These are phyloP conservation scores for Crambe crambe DNA, from an alignment of 37 sponge, comb jelly and placozoan species.

Conservation along the genomic window DNA sequence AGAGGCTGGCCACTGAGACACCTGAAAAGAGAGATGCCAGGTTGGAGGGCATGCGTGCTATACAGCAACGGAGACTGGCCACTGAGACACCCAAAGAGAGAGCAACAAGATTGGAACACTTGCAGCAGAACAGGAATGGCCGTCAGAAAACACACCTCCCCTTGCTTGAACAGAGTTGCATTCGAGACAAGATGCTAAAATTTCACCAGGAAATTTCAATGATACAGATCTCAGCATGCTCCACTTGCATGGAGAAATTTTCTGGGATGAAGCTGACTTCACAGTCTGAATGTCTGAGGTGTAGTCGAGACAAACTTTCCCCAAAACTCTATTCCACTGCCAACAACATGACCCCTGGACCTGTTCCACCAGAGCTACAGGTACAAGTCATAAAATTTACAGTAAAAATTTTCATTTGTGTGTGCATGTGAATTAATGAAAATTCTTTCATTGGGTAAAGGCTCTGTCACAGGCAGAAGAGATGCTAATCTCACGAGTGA, in stretches of 20 bases:
- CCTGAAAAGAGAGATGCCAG: too few species aligned
- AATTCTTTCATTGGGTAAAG: too few species aligned
- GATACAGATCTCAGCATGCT: not conserved
- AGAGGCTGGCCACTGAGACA: too few species aligned
- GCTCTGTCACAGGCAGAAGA: not conserved
- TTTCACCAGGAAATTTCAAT: not conserved
- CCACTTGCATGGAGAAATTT: not conserved
- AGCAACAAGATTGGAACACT: too few species aligned
- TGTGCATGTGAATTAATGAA: too few species aligned
- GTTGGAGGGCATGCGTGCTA: too few species aligned
- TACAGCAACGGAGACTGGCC: too few species aligned
- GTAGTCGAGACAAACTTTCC: not conserved
- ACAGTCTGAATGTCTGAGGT: not conserved
- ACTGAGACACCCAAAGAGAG: too few species aligned
- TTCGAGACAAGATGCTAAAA: too few species aligned
- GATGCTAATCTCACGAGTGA: not conserved
- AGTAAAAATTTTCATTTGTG: not conserved
- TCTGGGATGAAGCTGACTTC: not conserved
- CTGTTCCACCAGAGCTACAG: not conserved
- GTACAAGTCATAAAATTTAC: not conserved
- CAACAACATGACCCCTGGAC: constrained; percentile 12
- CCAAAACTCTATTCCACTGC: not conserved
- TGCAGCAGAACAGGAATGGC: too few species aligned
- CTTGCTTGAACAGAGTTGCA: too few species aligned
- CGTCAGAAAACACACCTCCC: too few species aligned